Evolutionary conservation across 2,797 vertebrate species (phyloP).

Genomic region (Craterocephalus amniculus): DNA sequence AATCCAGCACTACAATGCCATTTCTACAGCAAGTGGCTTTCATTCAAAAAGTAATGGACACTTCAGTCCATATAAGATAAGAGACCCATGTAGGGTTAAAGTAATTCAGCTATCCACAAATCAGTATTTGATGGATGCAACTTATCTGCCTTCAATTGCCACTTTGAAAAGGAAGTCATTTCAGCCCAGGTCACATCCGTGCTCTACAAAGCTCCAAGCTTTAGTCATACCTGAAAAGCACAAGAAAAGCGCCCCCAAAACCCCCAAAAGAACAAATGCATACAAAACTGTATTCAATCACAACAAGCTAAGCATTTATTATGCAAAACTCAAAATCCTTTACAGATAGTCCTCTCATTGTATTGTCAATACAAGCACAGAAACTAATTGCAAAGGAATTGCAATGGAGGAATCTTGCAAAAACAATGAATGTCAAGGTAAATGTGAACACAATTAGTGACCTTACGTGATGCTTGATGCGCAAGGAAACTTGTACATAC

Average conservation of each 20-base stretch:
- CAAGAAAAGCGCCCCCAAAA: conserved; percentile 84
- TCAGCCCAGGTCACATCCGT: conserved; percentile 82
- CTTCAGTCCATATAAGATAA: conserved; percentile 51
- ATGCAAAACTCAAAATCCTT: conserved; percentile 80
- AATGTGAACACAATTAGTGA: conserved; percentile 77
- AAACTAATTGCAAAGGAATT: conserved; percentile 82
- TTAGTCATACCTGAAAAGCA: conserved; percentile 87
- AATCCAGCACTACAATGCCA: conserved; percentile 64
- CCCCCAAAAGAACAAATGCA: conserved; percentile 84
- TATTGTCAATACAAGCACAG: conserved; percentile 81
- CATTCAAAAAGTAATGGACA: conserved; percentile 54
- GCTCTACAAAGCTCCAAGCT: conserved; percentile 83
- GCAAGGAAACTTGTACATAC: conserved; percentile 83
- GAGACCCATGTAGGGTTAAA: conserved; percentile 42
- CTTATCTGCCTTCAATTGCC: conserved; percentile 85
- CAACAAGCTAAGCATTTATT: conserved; percentile 87
- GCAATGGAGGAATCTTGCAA: conserved; percentile 72
- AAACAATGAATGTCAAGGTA: conserved; percentile 78
- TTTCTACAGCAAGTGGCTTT: conserved; percentile 68
- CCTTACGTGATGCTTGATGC: conserved; percentile 81
- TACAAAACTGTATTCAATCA: conserved; percentile 84
- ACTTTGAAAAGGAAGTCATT: conserved; percentile 83
- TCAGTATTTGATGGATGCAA: conserved; percentile 78
- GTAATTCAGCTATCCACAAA: conserved; percentile 63
- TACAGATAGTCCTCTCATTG: conserved; percentile 84